Evolutionary conservation across 2,888 invertebrate species (phyloP).

Genomic region (Panopea generosa): DNA sequence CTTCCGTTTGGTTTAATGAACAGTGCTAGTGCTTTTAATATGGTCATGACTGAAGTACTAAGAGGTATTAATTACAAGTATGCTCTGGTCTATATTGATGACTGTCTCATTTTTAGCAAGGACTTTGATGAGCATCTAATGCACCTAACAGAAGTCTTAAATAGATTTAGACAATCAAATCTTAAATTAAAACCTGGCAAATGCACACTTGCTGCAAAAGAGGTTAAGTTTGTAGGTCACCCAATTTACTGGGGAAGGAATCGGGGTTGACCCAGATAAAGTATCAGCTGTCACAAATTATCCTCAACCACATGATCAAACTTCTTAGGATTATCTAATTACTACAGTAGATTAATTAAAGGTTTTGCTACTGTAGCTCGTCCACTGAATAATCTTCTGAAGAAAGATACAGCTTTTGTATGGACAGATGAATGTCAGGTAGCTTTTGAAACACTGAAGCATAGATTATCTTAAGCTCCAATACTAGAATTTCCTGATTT

Average conservation of each 20-base stretch:
- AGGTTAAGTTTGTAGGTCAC: constrained; percentile 61
- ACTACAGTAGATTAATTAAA: constrained; percentile 49
- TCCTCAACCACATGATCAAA: constrained; percentile 44
- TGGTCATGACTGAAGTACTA: constrained; percentile 56
- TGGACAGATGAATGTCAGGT: constrained; percentile 36
- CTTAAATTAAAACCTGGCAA: constrained; percentile 49
- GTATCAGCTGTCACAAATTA: constrained; percentile 20
- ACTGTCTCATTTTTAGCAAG: constrained; percentile 49
- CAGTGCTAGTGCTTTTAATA: constrained; percentile 42
- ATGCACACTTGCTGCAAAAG: constrained; percentile 49
- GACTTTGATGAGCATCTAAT: constrained; percentile 55
- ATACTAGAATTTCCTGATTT: constrained; percentile 39
- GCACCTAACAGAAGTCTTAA: constrained; percentile 53
- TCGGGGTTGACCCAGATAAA: constrained; percentile 49
- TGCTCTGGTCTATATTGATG: constrained; percentile 47
- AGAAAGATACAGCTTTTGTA: constrained; percentile 27
- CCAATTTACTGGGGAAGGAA: constrained; percentile 49
- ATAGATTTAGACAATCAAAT: constrained; percentile 50
- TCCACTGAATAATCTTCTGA: constrained; percentile 49
- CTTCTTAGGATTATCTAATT: constrained; percentile 47
- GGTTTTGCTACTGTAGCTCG: constrained; percentile 38
- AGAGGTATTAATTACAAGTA: constrained; percentile 61
- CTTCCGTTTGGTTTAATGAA: constrained; percentile 64
- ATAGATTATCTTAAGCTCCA: constrained; percentile 5
- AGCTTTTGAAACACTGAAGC: constrained; percentile 26